Conservation (phyloP, 2,113 vertebrate species). For the Phylloscopus trochilus region DNA sequence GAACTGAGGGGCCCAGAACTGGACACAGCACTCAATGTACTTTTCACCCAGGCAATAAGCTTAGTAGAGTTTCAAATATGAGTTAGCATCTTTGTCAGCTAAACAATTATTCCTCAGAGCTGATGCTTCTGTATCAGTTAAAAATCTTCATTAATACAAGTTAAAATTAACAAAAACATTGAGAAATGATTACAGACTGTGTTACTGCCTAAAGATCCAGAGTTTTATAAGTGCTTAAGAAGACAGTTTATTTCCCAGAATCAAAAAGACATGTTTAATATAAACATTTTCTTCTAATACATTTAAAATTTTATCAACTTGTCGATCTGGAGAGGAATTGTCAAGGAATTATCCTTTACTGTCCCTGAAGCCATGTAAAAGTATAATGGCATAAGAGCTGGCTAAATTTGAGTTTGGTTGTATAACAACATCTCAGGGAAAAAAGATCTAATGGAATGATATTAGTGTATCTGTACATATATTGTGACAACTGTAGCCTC, state of each 20-base stretch:
- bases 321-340: neutral
- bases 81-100: neutral
- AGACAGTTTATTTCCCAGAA: neutral
- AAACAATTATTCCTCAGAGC: neutral
- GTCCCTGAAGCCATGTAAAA: neutral
- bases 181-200: neutral
- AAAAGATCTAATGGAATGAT: neutral
- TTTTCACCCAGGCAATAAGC: neutral
- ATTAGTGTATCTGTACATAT: neutral
- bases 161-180: neutral
- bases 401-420: neutral
- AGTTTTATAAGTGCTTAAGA: neutral
- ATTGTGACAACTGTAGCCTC: constrained; percentile 28
- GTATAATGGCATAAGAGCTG: neutral
- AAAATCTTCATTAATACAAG: neutral
- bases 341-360: neutral
- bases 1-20: neutral
- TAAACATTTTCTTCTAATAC: neutral
- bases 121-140: neutral
- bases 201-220: neutral
- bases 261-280: neutral
- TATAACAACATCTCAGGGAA: neutral
- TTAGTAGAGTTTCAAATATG: neutral
- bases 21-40: neutral
- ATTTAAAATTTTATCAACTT: neutral